Conservation (phyloP, 2,113 vertebrate genomes). For the Cacatua alba region DNA sequence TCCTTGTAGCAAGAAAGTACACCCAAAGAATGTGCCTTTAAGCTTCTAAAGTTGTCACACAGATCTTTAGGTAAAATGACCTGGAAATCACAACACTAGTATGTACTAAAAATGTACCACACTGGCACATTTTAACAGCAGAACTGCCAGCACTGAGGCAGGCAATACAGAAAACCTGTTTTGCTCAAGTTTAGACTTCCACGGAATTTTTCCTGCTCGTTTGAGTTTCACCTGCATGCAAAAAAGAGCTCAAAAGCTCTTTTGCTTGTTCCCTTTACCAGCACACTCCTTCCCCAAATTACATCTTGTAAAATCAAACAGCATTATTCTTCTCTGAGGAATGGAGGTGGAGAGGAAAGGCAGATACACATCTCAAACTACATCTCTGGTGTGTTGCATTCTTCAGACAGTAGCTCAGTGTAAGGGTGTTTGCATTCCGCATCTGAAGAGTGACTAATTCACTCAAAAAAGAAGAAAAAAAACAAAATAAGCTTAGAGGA, state of each 20-base stretch:
- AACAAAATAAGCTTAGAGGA: background rate
- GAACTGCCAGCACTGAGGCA: background rate
- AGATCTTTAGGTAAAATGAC: background rate
- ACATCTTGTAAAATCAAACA: background rate
- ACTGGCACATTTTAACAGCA: background rate
- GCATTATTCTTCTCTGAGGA: background rate
- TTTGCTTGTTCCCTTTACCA: background rate
- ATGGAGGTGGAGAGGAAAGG: background rate
- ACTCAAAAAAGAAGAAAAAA: background rate
- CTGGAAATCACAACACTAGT: background rate
- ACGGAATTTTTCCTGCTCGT: background rate
- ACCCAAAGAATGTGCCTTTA: background rate
- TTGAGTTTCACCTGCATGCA: background rate
- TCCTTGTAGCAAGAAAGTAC: background rate
- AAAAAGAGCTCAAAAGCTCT: background rate
- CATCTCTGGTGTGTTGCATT: background rate
- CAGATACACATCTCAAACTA: background rate
- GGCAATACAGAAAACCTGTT: background rate
- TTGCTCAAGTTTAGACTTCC: background rate
- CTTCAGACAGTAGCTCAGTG: background rate
- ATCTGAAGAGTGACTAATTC: slow-evolving; percentile 27
- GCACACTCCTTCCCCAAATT: background rate
- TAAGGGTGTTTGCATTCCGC: slow-evolving; percentile 5
- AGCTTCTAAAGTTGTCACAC: background rate
- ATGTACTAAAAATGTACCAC: background rate